Evolutionary conservation across 2,888 invertebrate species (phyloP).

Genomic region (Eudemis profundana): DNA sequence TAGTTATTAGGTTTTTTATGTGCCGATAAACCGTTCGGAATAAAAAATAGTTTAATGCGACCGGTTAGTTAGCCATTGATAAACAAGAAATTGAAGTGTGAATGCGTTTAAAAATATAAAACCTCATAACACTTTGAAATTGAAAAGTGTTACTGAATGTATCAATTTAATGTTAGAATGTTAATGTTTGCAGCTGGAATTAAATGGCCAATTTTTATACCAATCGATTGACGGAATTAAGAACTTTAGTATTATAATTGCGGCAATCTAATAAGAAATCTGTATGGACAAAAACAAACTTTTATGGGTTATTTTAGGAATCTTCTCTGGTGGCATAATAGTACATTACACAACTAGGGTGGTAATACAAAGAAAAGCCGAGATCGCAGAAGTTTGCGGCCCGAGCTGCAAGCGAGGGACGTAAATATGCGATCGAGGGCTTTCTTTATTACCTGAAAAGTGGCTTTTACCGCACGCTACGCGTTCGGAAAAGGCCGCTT

Average conservation of each 20-base stretch:
- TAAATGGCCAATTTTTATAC: background rate
- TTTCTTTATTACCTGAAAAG: too few relatives aligned
- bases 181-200: background rate
- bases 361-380: too few relatives aligned
- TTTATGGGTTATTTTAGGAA: too few relatives aligned
- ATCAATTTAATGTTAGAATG: background rate
- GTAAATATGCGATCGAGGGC: too few relatives aligned
- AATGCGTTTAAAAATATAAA: slow-evolving; percentile 1
- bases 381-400: too few relatives aligned
- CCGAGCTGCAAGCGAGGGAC: too few relatives aligned
- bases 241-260: background rate
- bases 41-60: slow-evolving; percentile 13
- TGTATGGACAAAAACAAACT: too few relatives aligned
- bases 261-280: background rate
- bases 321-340: too few relatives aligned
- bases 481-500: too few relatives aligned
- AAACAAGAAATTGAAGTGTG: slow-evolving; percentile 21
- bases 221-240: background rate
- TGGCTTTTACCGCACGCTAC: too few relatives aligned
- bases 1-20: slow-evolving; percentile 17
- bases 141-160: slow-evolving; percentile 3
- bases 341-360: too few relatives aligned
- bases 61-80: slow-evolving; percentile 27
- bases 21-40: slow-evolving; percentile 17
- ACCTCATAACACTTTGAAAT: slow-evolving; percentile 6